Conservation (phyloP, 2,113 vertebrate genomes). For the Jaculus jaculus region DNA sequence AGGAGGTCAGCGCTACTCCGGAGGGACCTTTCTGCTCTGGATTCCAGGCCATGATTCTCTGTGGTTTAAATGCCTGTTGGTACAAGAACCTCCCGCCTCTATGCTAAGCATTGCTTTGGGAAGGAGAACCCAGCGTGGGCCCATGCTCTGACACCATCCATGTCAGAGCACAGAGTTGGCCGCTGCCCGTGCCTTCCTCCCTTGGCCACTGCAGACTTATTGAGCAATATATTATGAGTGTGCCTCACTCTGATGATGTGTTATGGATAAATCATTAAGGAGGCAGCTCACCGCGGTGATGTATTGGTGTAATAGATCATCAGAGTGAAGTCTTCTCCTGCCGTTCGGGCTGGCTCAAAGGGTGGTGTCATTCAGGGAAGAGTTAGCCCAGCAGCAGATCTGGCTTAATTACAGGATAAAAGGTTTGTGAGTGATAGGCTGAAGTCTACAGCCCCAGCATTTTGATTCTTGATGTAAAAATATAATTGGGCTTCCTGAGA, state of each 20-base stretch:
- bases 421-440: constrained; percentile 75
- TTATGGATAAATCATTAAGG: constrained; percentile 73
- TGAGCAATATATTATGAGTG: constrained; percentile 60
- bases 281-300: constrained; percentile 53
- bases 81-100: constrained; percentile 21
- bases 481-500: constrained; percentile 81
- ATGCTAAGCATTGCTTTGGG: constrained; percentile 48
- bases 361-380: constrained; percentile 43
- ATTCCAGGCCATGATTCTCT: constrained; percentile 53
- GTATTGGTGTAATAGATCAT: constrained; percentile 37
- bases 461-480: constrained; percentile 78
- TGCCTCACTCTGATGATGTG: constrained; percentile 54
- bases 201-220: constrained; percentile 3
- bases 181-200: constrained; percentile 4
- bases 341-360: constrained; percentile 38
- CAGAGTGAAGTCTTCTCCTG: constrained; percentile 18
- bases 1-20: not conserved
- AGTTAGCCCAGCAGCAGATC: constrained; percentile 73
- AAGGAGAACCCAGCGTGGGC: constrained; percentile 13
- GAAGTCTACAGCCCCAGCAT: constrained; percentile 63
- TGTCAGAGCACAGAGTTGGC: not conserved
- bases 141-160: not conserved
- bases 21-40: constrained; percentile 6
- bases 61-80: constrained; percentile 27
- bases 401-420: constrained; percentile 82